These are phyloP conservation scores for Cotesia vestalis DNA, from an alignment of 1,140 invertebrate genomes.

Conservation along the genomic window DNA sequence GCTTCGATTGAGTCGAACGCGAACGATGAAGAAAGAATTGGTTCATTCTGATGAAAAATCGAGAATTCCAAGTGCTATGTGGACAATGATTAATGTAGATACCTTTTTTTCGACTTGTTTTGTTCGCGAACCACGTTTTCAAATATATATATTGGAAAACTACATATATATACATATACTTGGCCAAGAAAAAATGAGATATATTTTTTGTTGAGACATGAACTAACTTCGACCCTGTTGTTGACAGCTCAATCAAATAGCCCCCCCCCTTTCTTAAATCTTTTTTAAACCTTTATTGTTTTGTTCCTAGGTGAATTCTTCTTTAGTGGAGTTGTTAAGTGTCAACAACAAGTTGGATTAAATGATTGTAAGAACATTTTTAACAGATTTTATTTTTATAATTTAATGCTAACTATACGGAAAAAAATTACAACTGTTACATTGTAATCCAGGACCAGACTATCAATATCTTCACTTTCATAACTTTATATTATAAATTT, in stretches of 20 bases:
- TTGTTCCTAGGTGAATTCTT: neutral
- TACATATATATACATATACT: neutral
- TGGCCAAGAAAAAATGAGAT: neutral
- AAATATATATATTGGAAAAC: conserved; percentile 1
- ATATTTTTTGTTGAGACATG: neutral
- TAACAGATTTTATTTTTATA: no score
- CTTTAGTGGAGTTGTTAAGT: conserved; percentile 1
- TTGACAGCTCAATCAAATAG: conserved; percentile 20
- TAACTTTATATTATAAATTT: no score
- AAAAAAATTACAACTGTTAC: no score
- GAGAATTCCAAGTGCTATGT: neutral
- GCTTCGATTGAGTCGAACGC: conserved; percentile 6
- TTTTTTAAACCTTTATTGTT: conserved; percentile 1
- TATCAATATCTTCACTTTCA: no score
- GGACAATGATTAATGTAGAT: conserved; percentile 18
- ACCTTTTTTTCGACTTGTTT: neutral
- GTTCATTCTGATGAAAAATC: conserved; percentile 19
- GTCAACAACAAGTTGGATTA: conserved; percentile 12
- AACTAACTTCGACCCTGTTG: neutral
- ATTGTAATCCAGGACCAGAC: no score
- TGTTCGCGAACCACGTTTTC: neutral
- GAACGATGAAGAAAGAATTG: neutral
- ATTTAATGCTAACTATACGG: no score
- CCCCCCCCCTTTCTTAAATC: neutral
- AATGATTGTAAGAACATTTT: no score